These are phyloP conservation scores for Tetragonisca angustula DNA, from an alignment of 2,888 invertebrate species.

Conservation along the genomic window DNA sequence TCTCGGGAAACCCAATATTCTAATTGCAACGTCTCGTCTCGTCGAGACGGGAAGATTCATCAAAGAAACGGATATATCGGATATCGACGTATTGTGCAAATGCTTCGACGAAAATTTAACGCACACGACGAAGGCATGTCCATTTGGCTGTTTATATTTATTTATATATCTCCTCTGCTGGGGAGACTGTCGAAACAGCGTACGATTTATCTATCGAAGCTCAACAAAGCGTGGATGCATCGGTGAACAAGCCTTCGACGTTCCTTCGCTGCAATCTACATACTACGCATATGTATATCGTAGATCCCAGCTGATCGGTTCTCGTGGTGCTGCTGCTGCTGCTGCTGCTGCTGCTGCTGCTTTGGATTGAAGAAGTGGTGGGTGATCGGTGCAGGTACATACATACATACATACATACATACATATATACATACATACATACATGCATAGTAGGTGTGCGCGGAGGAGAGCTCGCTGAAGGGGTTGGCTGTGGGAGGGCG, in stretches of 20 bases:
- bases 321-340: neutral
- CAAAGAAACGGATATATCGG: neutral
- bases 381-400: neutral
- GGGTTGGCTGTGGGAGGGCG: neutral
- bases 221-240: neutral
- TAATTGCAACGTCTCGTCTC: neutral
- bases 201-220: neutral
- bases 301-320: slow-evolving; percentile 61
- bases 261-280: slow-evolving; percentile 11
- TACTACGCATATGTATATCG: neutral
- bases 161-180: neutral
- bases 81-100: neutral
- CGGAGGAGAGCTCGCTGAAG: neutral
- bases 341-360: neutral
- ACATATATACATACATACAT: too few species aligned
- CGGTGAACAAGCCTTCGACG: neutral
- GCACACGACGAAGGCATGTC: neutral
- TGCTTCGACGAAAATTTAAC: slow-evolving; percentile 1
- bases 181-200: neutral
- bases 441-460: neutral
- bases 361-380: neutral
- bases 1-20: neutral
- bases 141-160: neutral
- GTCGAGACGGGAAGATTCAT: neutral
- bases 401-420: too few species aligned